Conservation (phyloP, 2,113 vertebrate species). For the Narcine bancroftii region DNA sequence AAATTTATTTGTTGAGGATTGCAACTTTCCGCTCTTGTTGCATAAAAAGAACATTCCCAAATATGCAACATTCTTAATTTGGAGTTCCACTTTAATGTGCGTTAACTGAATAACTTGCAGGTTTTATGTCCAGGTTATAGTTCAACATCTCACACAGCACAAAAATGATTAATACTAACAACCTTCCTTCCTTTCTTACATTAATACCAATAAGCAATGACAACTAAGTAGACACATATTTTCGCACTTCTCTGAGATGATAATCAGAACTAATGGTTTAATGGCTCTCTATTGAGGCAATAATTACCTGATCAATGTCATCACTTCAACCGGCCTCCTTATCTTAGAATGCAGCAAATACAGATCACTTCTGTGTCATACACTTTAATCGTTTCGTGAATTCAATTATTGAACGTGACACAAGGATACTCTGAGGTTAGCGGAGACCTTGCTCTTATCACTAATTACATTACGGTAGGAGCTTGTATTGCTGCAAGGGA, state of each 20-base stretch:
- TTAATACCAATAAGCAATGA: neutral
- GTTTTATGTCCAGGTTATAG: neutral
- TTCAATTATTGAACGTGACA: conserved; percentile 29
- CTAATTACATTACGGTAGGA: conserved; percentile 3
- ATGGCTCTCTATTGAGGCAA: conserved; percentile 25
- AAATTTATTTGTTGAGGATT: neutral
- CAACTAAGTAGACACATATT: neutral
- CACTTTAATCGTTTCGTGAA: conserved; percentile 34
- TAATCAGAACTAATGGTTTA: conserved; percentile 28
- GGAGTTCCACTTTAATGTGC: neutral
- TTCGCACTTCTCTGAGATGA: neutral
- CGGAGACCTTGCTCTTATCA: conserved; percentile 2
- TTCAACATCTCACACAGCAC: neutral
- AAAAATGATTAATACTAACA: neutral
- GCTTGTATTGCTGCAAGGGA: conserved; percentile 9
- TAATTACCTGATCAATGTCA: conserved; percentile 34
- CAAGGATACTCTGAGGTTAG: neutral
- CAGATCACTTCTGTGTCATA: conserved; percentile 18
- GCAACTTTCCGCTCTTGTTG: neutral
- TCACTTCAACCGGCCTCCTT: neutral
- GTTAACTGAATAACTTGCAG: neutral
- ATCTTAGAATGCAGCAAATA: conserved; percentile 12
- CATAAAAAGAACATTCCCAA: neutral
- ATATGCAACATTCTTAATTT: neutral
- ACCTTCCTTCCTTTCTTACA: neutral